A percentile compares a stretch with the other conserved stretches of the same genome.
Conservation (phyloP, 2,113 vertebrate genomes). For the Naja naja region DNA sequence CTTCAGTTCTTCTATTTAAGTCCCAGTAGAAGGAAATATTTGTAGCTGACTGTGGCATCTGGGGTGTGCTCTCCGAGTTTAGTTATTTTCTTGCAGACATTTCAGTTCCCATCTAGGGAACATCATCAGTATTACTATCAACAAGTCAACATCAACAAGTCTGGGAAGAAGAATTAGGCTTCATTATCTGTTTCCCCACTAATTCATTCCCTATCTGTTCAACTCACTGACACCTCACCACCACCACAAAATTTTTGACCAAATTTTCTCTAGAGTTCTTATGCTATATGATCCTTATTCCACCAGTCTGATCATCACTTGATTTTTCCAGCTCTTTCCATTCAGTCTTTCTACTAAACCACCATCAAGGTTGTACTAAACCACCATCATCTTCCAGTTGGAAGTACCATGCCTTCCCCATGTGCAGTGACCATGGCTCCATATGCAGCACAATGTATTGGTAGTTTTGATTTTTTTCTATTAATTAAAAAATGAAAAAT, state of each 20-base stretch:
- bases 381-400: too few relatives aligned
- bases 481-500: background rate
- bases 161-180: background rate
- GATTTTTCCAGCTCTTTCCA: background rate
- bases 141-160: background rate
- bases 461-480: background rate
- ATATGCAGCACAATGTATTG: background rate
- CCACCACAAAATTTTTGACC: background rate
- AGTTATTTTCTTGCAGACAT: background rate
- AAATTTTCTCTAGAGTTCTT: background rate
- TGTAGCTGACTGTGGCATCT: background rate
- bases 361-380: background rate
- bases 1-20: background rate
- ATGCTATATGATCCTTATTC: background rate
- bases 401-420: background rate
- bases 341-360: background rate
- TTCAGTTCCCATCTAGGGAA: background rate
- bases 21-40: background rate
- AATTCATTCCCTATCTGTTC: background rate
- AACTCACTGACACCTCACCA: background rate
- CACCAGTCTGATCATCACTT: background rate
- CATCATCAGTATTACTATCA: background rate
- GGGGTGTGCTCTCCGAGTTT: background rate
- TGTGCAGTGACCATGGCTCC: background rate
- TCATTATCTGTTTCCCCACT: background rate